Evolutionary conservation across 2,888 invertebrate genomes (phyloP).

Genomic region (Chouioia cunea): DNA sequence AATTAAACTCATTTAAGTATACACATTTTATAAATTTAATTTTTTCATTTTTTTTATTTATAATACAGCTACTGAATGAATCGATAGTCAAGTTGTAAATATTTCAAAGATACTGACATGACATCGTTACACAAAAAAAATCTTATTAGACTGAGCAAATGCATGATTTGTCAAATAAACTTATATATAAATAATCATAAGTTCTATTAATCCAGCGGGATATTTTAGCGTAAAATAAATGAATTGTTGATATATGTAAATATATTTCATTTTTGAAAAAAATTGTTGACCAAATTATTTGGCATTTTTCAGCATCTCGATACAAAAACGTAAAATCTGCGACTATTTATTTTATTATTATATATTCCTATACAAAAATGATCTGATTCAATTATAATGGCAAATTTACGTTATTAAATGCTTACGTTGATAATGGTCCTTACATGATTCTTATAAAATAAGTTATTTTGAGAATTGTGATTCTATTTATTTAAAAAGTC

Average conservation of each 20-base stretch:
- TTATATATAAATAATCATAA: slow-evolving; percentile 8
- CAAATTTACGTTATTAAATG: too few species aligned
- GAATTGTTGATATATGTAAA: slow-evolving; percentile 45
- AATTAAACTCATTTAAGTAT: too few species aligned
- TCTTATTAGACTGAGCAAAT: slow-evolving; percentile 41
- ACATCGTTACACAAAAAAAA: slow-evolving; percentile 36
- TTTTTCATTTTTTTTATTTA: neutral
- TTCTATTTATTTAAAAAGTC: too few species aligned
- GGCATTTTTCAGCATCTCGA: too few species aligned
- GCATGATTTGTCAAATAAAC: slow-evolving; percentile 32
- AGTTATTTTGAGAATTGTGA: too few species aligned
- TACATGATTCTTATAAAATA: too few species aligned
- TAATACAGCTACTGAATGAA: neutral
- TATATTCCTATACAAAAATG: too few species aligned
- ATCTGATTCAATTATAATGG: too few species aligned
- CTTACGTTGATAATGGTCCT: too few species aligned
- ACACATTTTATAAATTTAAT: neutral
- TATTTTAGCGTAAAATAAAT: slow-evolving; percentile 35
- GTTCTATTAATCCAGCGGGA: slow-evolving; percentile 26
- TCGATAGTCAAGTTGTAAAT: slow-evolving; percentile 36
- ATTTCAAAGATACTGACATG: slow-evolving; percentile 23
- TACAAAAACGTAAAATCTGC: too few species aligned
- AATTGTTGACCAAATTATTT: slow-evolving; percentile 2
- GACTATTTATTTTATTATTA: too few species aligned
- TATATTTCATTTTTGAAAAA: slow-evolving; percentile 33